Base-by-base conservation (phyloP, 2,113 vertebrate genomes). In the Zosterops pallidus region DNA sequence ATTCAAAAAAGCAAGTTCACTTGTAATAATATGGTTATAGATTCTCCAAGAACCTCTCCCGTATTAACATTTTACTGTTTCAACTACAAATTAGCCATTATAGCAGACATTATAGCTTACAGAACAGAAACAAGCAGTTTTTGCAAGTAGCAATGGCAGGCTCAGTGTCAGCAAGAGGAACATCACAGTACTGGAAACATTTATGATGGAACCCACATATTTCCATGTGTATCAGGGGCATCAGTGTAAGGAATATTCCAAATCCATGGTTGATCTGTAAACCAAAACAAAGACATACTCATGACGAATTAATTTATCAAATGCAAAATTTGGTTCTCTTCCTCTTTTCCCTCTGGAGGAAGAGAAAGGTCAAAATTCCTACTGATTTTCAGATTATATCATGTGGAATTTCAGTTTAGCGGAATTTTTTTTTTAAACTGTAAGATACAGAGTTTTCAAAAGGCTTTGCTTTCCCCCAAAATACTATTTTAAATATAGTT, bases 141-240 rank as follows among this genome's bases (percentile, higher is more conserved):
- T 68, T 35, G 10, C 64, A 85, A 71, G 20, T 52, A 77, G 60
- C 4, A 3, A 3, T 1, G 3, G 42, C 50, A 60, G 94, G 91
- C 67, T 94, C 91, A 76, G 53, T 6, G 37, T 82, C 86, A 87
- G 15, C 10, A 33, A n/a, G 29, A 67, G 28, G 57, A 69, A 24
- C 2, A 5, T 76, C 86, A 46, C 21, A 59, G 44, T 8, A 59
- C 21, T 21, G 50, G 21, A 35, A 46, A 50, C 7, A 26, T 68
- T 99, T 97, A 99, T 6, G 98, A 99, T 1, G 99, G 99, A 82
- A 99, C 98, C 99, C 99, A 99, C 97, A 99, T 98, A 88, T 99
- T 99, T 86, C 99, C 99, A 18, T 99, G 98, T 14, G 98, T 99
- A 90, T 99, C 99, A 5, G 99, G 99, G 7, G 98, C 98, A 33